phyloP scores from a whole-genome alignment of 2,113 vertebrate genomes.

The Alexandromys fortis region DNA sequence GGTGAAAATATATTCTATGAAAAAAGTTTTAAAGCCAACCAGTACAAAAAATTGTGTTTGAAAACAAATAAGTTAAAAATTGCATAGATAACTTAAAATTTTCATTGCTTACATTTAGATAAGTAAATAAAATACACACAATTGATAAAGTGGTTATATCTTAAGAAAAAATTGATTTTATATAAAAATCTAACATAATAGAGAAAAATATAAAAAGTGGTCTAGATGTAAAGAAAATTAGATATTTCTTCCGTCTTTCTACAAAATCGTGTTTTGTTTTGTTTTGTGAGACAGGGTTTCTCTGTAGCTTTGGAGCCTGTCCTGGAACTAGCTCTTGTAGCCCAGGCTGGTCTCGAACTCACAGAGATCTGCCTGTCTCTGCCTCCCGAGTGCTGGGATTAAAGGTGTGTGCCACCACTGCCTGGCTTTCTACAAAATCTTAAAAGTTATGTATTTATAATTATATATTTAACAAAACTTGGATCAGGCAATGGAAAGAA shows the following conservation, averaged over 20 bases:
- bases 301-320: too few relatives aligned
- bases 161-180: conserved; percentile 15
- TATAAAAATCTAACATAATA: neutral
- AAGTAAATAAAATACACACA: conserved; percentile 15
- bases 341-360: too few relatives aligned
- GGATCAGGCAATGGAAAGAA: neutral
- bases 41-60: neutral
- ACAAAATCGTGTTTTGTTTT: neutral
- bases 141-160: neutral
- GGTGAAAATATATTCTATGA: neutral
- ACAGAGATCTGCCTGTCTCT: too few relatives aligned
- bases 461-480: conserved; percentile 1
- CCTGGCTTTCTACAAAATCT: neutral
- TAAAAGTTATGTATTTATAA: neutral
- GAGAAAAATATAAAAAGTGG: neutral
- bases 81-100: neutral
- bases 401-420: too few relatives aligned
- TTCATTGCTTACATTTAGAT: neutral
- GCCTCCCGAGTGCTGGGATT: too few relatives aligned
- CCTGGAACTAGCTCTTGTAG: too few relatives aligned
- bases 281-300: too few relatives aligned
- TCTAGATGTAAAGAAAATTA: conserved; percentile 6
- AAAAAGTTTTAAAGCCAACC: neutral
- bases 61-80: neutral
- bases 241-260: neutral